Conservation (phyloP, 2,797 vertebrate genomes). For the Platyrinchus mystaceus region DNA sequence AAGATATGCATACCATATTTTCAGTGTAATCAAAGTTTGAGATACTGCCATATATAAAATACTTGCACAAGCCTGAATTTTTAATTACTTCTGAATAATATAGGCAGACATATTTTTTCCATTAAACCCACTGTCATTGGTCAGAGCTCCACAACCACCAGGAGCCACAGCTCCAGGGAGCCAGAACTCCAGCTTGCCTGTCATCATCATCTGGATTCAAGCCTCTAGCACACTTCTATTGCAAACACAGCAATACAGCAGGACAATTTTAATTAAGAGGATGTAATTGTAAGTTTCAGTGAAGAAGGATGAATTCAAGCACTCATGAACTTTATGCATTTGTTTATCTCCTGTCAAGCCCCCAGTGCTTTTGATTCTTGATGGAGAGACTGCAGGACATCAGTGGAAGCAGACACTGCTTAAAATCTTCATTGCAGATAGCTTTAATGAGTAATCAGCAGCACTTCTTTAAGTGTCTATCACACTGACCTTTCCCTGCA, state of each 20-base stretch:
- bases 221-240: not conserved
- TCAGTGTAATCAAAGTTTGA: not conserved
- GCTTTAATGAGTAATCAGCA: slow-evolving; percentile 28
- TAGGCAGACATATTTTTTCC: not conserved
- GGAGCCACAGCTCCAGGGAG: not conserved
- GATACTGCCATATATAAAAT: not conserved
- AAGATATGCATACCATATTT: not conserved
- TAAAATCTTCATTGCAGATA: not conserved
- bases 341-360: not conserved
- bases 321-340: not conserved
- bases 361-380: not conserved
- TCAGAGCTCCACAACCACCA: not conserved
- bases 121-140: not conserved
- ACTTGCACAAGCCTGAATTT: not conserved
- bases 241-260: not conserved
- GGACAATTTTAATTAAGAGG: not conserved
- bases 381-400: not conserved
- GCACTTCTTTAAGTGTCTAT: not conserved
- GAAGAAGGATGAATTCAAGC: not conserved
- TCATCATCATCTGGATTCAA: not conserved
- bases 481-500: not conserved
- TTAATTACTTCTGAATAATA: not conserved
- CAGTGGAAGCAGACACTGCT: not conserved
- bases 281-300: not conserved
- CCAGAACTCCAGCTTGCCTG: not conserved